Conservation (phyloP, 2,797 vertebrate genomes). For the Enteromius unitaeniatus region DNA sequence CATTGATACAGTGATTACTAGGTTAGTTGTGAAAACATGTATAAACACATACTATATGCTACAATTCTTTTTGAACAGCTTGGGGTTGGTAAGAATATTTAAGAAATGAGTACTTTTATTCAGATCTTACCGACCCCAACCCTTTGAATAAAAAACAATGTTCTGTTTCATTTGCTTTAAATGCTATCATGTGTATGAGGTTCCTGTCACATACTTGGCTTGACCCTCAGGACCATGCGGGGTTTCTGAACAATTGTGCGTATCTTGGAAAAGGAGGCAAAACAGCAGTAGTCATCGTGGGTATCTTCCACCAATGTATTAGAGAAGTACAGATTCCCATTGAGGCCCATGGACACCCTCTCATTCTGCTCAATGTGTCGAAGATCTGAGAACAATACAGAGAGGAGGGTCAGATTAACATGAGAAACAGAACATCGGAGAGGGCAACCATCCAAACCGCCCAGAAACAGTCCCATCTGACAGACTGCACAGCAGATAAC, state of each 20-base stretch:
- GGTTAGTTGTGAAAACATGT: neutral
- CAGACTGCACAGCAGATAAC: constrained; percentile 19
- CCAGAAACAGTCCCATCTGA: constrained; percentile 27
- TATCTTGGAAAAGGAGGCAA: constrained; percentile 85
- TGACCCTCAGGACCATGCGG: constrained; percentile 78
- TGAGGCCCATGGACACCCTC: constrained; percentile 89
- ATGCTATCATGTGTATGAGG: neutral
- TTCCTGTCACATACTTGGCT: constrained; percentile 81
- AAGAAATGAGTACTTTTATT: neutral
- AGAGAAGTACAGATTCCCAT: constrained; percentile 95
- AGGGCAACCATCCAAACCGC: constrained; percentile 35
- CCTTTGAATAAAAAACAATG: neutral
- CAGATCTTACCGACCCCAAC: neutral
- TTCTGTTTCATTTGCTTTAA: neutral
- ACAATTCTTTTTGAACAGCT: neutral
- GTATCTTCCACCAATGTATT: constrained; percentile 88
- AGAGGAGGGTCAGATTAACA: constrained; percentile 57
- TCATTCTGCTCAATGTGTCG: constrained; percentile 89
- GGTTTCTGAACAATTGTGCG: constrained; percentile 93
- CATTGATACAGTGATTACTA: neutral
- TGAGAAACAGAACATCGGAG: constrained; percentile 31
- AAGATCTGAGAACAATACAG: constrained; percentile 77
- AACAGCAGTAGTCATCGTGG: constrained; percentile 90
- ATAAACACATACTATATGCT: neutral
- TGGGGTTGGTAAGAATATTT: neutral